A percentile compares a stretch with the other conserved stretches of the same genome.
These are phyloP conservation scores for Neodiprion virginianus DNA, from an alignment of 1,140 invertebrate genomes.

Conservation along the genomic window DNA sequence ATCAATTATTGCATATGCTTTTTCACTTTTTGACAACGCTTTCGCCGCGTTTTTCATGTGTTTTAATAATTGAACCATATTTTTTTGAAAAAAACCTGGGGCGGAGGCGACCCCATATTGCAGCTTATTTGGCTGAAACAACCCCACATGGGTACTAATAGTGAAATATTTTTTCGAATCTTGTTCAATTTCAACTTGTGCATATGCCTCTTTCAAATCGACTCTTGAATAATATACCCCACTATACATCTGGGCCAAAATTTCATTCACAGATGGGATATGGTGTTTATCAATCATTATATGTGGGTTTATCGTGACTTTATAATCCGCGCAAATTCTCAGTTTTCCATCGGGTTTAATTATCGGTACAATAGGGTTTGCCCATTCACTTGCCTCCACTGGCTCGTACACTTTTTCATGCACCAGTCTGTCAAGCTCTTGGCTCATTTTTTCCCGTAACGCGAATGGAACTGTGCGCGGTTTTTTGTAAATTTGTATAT, in stretches of 20 bases:
- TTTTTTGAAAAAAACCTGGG: constrained; percentile 42
- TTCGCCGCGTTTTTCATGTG: constrained; percentile 43
- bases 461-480: constrained; percentile 48
- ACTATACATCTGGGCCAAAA: constrained; percentile 46
- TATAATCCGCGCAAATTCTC: constrained; percentile 59
- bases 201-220: constrained; percentile 55
- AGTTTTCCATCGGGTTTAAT: constrained; percentile 53
- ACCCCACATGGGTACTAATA: constrained; percentile 43
- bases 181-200: constrained; percentile 54
- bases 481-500: not conserved
- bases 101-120: constrained; percentile 30
- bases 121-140: constrained; percentile 26
- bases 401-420: constrained; percentile 37
- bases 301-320: constrained; percentile 45
- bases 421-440: constrained; percentile 52
- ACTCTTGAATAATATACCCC: constrained; percentile 38
- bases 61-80: constrained; percentile 26
- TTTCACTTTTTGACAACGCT: constrained; percentile 52
- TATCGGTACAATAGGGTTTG: constrained; percentile 58
- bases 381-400: constrained; percentile 48
- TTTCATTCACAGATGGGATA: constrained; percentile 57
- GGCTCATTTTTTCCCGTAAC: constrained; percentile 48
- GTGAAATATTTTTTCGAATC: constrained; percentile 47
- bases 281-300: constrained; percentile 52
- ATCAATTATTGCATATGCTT: constrained; percentile 63